Conservation (phyloP, 1,140 invertebrate species). For the Mylabris phalerata region DNA sequence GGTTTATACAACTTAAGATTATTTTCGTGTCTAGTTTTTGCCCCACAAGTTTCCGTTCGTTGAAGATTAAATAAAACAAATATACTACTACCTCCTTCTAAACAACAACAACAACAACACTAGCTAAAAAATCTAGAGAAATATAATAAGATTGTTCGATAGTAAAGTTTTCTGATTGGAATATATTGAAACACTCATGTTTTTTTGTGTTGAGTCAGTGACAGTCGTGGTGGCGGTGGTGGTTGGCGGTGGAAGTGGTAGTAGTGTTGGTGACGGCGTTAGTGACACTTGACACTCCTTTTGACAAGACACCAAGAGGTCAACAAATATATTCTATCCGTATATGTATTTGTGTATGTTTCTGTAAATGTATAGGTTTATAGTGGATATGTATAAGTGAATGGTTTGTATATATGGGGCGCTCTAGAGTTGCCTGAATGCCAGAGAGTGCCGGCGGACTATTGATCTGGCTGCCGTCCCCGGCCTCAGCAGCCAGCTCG, state of each 20-base stretch:
- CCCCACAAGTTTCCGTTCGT: too few species aligned
- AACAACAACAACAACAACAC: background rate
- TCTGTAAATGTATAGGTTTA: background rate
- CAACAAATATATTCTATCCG: conserved; percentile 1
- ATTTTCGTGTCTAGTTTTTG: background rate
- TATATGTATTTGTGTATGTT: background rate
- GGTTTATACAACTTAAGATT: conserved; percentile 1
- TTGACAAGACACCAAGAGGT: background rate
- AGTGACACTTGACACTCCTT: background rate
- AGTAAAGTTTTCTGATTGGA: conserved; percentile 2
- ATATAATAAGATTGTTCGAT: conserved; percentile 1
- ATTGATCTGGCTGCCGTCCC: conserved; percentile 24
- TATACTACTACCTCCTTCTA: background rate
- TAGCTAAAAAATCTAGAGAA: background rate
- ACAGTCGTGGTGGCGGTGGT: background rate
- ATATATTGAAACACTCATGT: background rate
- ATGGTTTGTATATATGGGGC: background rate
- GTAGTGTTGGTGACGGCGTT: background rate
- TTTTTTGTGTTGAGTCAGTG: too few species aligned
- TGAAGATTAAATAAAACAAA: too few species aligned
- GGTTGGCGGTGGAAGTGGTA: background rate
- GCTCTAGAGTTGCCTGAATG: conserved; percentile 2
- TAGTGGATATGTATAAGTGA: background rate
- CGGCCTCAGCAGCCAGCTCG: conserved; percentile 21
- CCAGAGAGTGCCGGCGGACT: conserved; percentile 21